Evolutionary conservation across 2,888 invertebrate genomes (phyloP).

Genomic region (Caenorhabditis afra): DNA sequence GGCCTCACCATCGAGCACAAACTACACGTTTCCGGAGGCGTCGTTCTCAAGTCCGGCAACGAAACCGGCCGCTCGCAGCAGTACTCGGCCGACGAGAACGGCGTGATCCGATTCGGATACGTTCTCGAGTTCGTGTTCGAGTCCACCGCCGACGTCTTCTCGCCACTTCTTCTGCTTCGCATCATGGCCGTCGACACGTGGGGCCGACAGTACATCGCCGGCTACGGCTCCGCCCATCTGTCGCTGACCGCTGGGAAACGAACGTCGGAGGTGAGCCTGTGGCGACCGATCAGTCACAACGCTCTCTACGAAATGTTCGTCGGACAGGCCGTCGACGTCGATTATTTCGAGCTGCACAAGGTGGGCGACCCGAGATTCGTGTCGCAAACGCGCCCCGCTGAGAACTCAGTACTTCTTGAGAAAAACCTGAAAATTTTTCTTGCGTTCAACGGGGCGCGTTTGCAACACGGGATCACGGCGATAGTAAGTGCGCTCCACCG

Average conservation of each 20-base stretch:
- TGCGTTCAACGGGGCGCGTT: too few relatives aligned
- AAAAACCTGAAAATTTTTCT: too few relatives aligned
- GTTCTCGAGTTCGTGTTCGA: conserved; percentile 52
- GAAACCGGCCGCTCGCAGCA: conserved; percentile 25
- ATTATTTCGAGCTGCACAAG: conserved; percentile 38
- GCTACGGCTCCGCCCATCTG: conserved; percentile 40
- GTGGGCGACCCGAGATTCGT: too few relatives aligned
- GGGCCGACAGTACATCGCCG: conserved; percentile 58
- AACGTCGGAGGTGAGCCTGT: conserved; percentile 2
- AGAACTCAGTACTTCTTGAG: too few relatives aligned
- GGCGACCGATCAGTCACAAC: conserved; percentile 53
- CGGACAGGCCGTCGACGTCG: conserved; percentile 53
- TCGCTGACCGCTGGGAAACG: conserved; percentile 25
- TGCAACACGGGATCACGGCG: too few relatives aligned
- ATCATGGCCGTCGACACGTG: conserved; percentile 51
- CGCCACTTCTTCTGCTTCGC: conserved; percentile 42
- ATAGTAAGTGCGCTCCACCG: not conserved
- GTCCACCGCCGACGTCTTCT: not conserved
- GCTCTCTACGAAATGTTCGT: conserved; percentile 48
- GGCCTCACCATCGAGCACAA: conserved; percentile 49
- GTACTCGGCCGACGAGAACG: conserved; percentile 29
- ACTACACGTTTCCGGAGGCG: conserved; percentile 18
- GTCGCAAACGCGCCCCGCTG: too few relatives aligned
- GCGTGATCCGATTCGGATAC: conserved; percentile 20
- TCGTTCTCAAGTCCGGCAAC: conserved; percentile 28